Conservation (phyloP, 2,113 vertebrate genomes). For the Phaetusa simplex region DNA sequence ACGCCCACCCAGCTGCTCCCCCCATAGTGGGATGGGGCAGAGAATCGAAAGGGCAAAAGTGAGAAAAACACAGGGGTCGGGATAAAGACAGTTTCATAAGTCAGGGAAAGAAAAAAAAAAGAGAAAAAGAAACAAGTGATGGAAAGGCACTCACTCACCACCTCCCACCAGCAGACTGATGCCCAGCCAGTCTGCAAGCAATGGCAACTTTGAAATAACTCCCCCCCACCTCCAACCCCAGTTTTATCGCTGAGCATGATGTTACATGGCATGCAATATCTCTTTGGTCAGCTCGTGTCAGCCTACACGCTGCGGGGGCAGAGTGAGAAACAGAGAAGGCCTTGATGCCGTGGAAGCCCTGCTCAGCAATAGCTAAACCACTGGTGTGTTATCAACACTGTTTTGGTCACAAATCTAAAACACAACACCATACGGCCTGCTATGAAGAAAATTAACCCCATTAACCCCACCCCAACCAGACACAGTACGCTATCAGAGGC, state of each 20-base stretch:
- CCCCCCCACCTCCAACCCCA: too few relatives aligned
- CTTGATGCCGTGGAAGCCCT: background rate
- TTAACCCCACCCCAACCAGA: background rate
- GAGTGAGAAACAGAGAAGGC: conserved; percentile 17
- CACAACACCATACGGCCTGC: background rate
- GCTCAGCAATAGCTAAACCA: background rate
- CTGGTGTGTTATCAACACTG: background rate
- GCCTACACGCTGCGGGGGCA: background rate
- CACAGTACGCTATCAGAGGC: background rate
- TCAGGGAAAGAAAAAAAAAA: background rate
- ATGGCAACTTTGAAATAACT: background rate
- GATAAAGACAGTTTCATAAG: background rate
- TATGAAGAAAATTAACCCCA: background rate
- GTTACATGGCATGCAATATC: background rate
- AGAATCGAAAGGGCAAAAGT: background rate
- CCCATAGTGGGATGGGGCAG: background rate
- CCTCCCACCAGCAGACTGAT: background rate
- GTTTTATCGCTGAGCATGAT: background rate
- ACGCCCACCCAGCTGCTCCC: background rate
- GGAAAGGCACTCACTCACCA: background rate
- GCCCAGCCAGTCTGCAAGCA: background rate
- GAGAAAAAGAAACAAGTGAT: background rate
- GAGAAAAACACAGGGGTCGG: background rate
- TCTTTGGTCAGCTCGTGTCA: background rate
- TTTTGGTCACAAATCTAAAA: background rate